A percentile compares a stretch with the other conserved stretches of the same genome.
These are phyloP conservation scores for Drosophila ficusphila DNA, from an alignment of 1,140 invertebrate species.

Conservation along the genomic window DNA sequence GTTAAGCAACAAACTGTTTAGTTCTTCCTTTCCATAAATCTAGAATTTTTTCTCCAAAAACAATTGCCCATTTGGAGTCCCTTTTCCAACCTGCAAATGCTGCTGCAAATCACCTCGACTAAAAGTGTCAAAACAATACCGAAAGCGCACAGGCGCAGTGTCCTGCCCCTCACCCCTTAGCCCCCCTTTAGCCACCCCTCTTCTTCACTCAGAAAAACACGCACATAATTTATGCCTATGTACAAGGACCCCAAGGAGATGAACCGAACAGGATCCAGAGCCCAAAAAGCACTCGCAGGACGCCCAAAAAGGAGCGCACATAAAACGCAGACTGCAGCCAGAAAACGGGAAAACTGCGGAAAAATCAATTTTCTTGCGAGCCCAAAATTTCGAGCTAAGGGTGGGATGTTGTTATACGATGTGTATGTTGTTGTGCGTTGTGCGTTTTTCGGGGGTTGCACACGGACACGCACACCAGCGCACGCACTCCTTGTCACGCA, in stretches of 20 bases:
- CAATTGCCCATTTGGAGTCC: slow-evolving; percentile 4
- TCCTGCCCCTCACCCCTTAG: background rate
- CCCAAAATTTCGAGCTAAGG: slow-evolving; percentile 31
- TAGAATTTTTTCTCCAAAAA: background rate
- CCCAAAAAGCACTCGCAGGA: slow-evolving; percentile 34
- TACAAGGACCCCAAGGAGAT: slow-evolving; percentile 34
- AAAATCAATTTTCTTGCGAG: slow-evolving; percentile 81
- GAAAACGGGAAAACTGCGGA: slow-evolving; percentile 64
- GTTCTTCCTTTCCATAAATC: background rate
- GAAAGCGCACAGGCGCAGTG: slow-evolving; percentile 59
- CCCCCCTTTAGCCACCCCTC: background rate
- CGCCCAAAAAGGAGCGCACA: slow-evolving; percentile 46
- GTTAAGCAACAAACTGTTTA: no score
- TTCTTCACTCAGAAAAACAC: slow-evolving; percentile 7
- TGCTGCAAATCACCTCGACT: slow-evolving; percentile 74
- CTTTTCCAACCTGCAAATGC: slow-evolving; percentile 27
- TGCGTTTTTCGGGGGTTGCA: slow-evolving; percentile 70
- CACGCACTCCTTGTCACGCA: slow-evolving; percentile 53
- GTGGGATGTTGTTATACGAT: slow-evolving; percentile 31
- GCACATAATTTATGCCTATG: slow-evolving; percentile 78
- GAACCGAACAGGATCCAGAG: slow-evolving; percentile 7
- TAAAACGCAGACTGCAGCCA: slow-evolving; percentile 77
- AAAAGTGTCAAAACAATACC: slow-evolving; percentile 79
- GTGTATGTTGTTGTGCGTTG: slow-evolving; percentile 11
- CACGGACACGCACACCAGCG: slow-evolving; percentile 29